phyloP scores from a whole-genome alignment of 2,113 vertebrate species.

The Ovis canadensis region DNA sequence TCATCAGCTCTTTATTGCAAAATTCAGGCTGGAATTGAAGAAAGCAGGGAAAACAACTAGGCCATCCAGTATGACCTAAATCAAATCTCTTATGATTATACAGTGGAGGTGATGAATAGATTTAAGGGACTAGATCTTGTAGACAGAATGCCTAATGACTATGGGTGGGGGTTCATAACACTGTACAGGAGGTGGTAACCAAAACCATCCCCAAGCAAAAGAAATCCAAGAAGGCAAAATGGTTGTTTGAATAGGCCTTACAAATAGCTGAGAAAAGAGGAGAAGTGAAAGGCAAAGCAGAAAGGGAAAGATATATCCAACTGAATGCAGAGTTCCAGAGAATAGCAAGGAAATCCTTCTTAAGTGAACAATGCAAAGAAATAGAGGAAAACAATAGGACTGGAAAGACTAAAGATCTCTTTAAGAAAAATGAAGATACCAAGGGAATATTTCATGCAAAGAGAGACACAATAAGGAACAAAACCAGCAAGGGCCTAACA shows the following conservation, averaged over 20 bases:
- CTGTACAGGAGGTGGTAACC: background rate
- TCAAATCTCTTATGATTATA: background rate
- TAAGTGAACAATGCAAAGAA: background rate
- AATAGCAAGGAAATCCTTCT: background rate
- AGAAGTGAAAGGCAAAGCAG: background rate
- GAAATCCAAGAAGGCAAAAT: background rate
- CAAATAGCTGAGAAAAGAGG: background rate
- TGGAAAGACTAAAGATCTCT: background rate
- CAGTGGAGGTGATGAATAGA: background rate
- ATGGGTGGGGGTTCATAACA: background rate
- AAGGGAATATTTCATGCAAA: background rate
- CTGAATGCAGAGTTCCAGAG: background rate
- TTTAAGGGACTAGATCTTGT: background rate
- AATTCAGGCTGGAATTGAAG: background rate
- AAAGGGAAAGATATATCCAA: background rate
- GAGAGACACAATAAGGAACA: background rate
- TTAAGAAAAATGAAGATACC: background rate
- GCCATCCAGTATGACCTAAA: background rate
- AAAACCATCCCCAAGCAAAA: background rate
- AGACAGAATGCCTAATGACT: background rate
- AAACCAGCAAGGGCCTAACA: background rate
- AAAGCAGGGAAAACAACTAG: background rate
- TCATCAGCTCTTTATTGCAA: background rate
- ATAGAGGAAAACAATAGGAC: background rate
- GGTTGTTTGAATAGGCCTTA: background rate